Evolutionary conservation across 2,113 vertebrate species (phyloP), one percentile per base, ranked within the genome.

Genomic region (Ptilonorhynchus violaceus): DNA sequence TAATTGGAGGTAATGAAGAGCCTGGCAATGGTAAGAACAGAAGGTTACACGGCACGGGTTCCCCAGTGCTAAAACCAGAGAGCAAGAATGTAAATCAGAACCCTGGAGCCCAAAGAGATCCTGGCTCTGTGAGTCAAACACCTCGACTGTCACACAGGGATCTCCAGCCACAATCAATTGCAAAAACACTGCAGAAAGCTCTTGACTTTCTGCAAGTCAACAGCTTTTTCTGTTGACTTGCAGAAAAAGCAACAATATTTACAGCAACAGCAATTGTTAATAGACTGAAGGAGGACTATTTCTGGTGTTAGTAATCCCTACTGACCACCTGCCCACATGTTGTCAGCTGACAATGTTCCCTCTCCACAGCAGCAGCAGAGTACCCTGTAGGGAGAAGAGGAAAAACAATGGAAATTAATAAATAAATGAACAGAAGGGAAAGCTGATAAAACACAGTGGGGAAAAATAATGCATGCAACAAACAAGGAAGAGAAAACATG

Each of bases 61-160:
- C 63, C 52, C 80, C 5, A 0, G 35, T 6, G 20, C 66, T n/a
- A 39, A 1, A 47, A 64, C 33, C 0, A 39, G 0, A 28, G 41
- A 58, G 70, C 46, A 81, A 3, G 3, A 18, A n/a, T 37, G 33
- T 25, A 62, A 69, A 96, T 37, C 42, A 49, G n/a, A 85, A 14
- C 13, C 30, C 58, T 20, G 46, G 33, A 30, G 44, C 49, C 33
- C 35, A 64, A 62, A 39, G 53, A 73, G 39, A 72, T 56, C n/a
- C 37, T 49, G 37, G 66, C 17, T 49, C 21, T 44, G 23, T 25
- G 72, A 64, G 21, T 30, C 31, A 41, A 55, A 39, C 23, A 35
- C 53, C 15, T n/a, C 17, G 42, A 9, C 60, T 35, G 66, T 19
- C 85, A 75, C 84, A 63, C 53, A 33, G 22, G 31, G n/a, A 42